phyloP scores from a whole-genome alignment of 2,797 vertebrate genomes.

The Platalea minor region DNA sequence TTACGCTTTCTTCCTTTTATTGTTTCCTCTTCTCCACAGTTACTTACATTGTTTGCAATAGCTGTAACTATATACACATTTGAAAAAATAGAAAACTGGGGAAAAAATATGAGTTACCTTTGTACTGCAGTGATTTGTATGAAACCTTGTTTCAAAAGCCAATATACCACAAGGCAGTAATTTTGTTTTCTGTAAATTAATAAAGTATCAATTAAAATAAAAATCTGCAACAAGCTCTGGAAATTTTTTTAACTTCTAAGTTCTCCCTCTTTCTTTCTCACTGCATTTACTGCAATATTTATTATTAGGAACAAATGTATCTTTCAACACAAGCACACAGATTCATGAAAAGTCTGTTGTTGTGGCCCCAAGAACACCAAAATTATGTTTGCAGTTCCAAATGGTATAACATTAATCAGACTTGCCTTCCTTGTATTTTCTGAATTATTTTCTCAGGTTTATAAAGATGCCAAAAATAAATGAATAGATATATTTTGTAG shows the following conservation, averaged over 20 bases:
- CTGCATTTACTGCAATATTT: background rate
- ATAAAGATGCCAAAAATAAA: background rate
- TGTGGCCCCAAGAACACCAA: background rate
- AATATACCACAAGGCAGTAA: background rate
- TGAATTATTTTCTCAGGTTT: background rate
- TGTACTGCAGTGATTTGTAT: background rate
- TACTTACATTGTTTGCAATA: background rate
- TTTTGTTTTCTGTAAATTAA: background rate
- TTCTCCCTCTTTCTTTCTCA: background rate
- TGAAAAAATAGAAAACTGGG: background rate
- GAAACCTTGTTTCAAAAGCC: background rate
- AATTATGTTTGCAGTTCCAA: background rate
- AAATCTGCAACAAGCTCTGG: background rate
- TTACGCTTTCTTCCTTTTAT: fast-evolving
- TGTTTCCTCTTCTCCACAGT: background rate
- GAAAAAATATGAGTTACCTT: background rate
- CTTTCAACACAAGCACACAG: background rate
- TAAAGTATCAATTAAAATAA: background rate
- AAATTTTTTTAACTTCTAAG: background rate
- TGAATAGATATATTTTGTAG: background rate
- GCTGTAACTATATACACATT: background rate
- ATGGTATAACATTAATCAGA: background rate
- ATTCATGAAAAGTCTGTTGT: background rate
- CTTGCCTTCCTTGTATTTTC: background rate
- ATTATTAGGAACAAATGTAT: background rate